These are phyloP conservation scores for Oceanodroma tethys DNA, from an alignment of 2,113 vertebrate genomes.

Conservation along the genomic window DNA sequence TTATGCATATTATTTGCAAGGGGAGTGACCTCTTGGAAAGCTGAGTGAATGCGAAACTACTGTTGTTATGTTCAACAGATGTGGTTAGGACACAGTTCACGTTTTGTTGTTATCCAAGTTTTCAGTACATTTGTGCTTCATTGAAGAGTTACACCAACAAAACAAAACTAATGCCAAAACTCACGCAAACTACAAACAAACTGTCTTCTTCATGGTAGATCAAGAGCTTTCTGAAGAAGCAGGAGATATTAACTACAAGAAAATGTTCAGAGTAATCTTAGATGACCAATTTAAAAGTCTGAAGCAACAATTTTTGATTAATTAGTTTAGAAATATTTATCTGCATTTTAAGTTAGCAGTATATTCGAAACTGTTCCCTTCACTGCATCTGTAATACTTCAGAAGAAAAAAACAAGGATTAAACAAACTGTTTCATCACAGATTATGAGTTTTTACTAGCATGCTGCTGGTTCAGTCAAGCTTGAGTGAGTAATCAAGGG, in stretches of 20 bases:
- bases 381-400: background rate
- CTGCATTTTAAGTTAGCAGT: background rate
- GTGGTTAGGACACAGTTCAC: background rate
- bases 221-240: background rate
- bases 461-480: background rate
- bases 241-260: background rate
- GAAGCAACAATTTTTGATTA: background rate
- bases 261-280: background rate
- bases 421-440: background rate
- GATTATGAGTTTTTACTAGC: background rate
- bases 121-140: background rate
- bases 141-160: background rate
- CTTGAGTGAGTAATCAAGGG: background rate
- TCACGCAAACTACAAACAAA: background rate
- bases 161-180: background rate
- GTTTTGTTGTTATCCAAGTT: background rate
- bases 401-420: background rate
- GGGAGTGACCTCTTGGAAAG: constrained; percentile 6
- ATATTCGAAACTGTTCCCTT: background rate
- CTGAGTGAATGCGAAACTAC: background rate
- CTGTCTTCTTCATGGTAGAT: background rate
- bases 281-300: background rate
- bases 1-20: background rate
- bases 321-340: background rate
- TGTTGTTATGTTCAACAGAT: background rate